Percentiles rank a stretch among this genome's conserved stretches.
Conservation (phyloP, 2,888 invertebrate species). For the Aphrophora alni region DNA sequence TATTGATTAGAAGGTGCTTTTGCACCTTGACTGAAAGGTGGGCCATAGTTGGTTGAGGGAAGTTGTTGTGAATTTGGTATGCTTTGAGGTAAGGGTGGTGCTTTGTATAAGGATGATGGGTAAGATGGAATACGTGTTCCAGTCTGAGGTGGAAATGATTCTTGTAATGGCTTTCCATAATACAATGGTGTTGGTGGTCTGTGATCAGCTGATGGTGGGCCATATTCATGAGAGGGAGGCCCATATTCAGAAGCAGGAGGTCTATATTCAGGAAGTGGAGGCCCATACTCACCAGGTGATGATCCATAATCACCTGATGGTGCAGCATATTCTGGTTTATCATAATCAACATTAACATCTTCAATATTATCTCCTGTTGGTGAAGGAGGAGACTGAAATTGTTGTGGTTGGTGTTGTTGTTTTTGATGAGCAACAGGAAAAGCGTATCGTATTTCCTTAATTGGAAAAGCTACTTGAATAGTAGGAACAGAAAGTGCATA, state of each 20-base stretch:
- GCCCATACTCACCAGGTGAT: constrained; percentile 12
- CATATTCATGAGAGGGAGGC: constrained; percentile 20
- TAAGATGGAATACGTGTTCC: constrained; percentile 49
- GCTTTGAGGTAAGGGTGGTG: neutral
- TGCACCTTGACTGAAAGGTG: constrained; percentile 36
- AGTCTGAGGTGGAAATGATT: constrained; percentile 40
- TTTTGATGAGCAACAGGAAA: neutral
- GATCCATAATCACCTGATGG: constrained; percentile 17
- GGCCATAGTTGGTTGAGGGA: neutral
- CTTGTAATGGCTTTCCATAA: neutral
- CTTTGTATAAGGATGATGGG: constrained; percentile 43
- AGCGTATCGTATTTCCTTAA: neutral
- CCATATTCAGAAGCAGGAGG: constrained; percentile 7
- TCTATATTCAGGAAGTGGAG: neutral
- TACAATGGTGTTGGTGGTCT: constrained; percentile 25
- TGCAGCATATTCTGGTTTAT: neutral
- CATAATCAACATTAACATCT: neutral
- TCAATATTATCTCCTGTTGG: neutral
- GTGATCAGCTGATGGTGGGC: neutral
- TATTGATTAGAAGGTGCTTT: neutral
- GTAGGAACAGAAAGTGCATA: constrained; percentile 44
- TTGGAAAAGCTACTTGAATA: constrained; percentile 26
- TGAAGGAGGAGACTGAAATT: neutral
- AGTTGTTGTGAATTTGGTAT: neutral
- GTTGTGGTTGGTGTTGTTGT: neutral